Evolutionary conservation across 2,888 invertebrate genomes (phyloP).

Genomic region (Eristalinus sepulchralis): DNA sequence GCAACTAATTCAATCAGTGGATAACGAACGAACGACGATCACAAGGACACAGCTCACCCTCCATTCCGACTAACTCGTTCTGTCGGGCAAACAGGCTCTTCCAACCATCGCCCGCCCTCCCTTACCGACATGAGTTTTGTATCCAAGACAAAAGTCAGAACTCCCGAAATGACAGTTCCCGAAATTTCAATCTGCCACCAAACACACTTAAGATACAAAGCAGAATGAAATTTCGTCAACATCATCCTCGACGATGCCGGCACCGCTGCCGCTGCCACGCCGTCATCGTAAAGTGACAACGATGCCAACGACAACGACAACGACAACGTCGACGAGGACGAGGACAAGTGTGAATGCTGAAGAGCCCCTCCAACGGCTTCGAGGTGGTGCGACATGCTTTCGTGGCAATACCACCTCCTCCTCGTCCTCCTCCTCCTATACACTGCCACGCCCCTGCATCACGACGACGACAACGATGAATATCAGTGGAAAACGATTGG

Average conservation of each 20-base stretch:
- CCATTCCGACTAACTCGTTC: slow-evolving; percentile 43
- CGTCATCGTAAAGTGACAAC: background rate
- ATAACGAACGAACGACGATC: background rate
- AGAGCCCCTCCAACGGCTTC: background rate
- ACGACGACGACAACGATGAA: slow-evolving; percentile 39
- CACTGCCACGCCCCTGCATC: too few relatives aligned
- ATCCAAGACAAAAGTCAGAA: slow-evolving; percentile 61
- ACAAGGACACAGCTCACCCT: background rate
- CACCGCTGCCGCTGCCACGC: background rate
- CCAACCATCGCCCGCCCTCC: background rate
- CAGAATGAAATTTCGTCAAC: slow-evolving; percentile 69
- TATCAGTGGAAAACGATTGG: slow-evolving; percentile 60
- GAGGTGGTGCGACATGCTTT: slow-evolving; percentile 9
- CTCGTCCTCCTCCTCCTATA: too few relatives aligned
- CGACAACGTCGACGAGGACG: background rate
- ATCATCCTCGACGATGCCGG: slow-evolving; percentile 45
- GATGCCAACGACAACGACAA: slow-evolving; percentile 18
- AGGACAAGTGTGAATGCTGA: background rate
- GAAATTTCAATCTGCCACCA: slow-evolving; percentile 71
- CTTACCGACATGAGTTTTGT: slow-evolving; percentile 34
- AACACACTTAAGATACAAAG: slow-evolving; percentile 60
- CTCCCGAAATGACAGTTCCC: slow-evolving; percentile 64
- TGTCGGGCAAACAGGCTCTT: slow-evolving; percentile 4
- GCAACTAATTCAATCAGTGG: slow-evolving; percentile 41
- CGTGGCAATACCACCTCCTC: slow-evolving; percentile 13